Percentiles rank a stretch among this genome's conserved stretches.
These are phyloP conservation scores for Fragum sueziense DNA, from an alignment of 2,888 invertebrate genomes.

Conservation along the genomic window DNA sequence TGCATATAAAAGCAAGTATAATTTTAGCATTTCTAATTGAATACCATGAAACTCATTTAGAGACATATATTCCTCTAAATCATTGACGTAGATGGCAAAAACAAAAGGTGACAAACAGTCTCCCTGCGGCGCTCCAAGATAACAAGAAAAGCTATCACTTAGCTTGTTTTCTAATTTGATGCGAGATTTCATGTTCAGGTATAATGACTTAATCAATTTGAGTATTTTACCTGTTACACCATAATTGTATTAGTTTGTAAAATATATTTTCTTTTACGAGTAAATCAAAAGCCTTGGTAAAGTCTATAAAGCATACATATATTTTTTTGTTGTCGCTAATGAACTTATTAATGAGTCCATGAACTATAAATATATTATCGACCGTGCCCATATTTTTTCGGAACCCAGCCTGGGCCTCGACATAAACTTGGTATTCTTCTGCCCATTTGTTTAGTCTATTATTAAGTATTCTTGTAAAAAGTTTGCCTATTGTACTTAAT, in stretches of 20 bases:
- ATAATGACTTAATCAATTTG: not conserved
- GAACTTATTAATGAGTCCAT: constrained; percentile 4
- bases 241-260: constrained; percentile 1
- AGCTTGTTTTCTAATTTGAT: not conserved
- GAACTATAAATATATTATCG: constrained; percentile 19
- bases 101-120: too few species aligned
- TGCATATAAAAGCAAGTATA: too few species aligned
- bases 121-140: too few species aligned
- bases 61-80: too few species aligned
- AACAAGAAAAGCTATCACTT: too few species aligned
- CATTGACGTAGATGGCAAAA: too few species aligned
- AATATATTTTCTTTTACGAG: constrained; percentile 1
- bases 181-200: not conserved
- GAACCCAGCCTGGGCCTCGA: constrained; percentile 15
- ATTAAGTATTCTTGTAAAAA: constrained; percentile 17
- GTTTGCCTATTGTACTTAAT: constrained; percentile 14
- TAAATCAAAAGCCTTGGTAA: constrained; percentile 25
- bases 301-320: constrained; percentile 17
- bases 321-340: constrained; percentile 2
- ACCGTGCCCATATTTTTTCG: constrained; percentile 15
- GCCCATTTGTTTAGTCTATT: constrained; percentile 11
- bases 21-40: too few species aligned
- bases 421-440: constrained; percentile 10
- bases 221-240: not conserved
- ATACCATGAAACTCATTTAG: too few species aligned